Base-by-base conservation (phyloP, 1,140 invertebrate species). In the Drosophila eugracilis region DNA sequence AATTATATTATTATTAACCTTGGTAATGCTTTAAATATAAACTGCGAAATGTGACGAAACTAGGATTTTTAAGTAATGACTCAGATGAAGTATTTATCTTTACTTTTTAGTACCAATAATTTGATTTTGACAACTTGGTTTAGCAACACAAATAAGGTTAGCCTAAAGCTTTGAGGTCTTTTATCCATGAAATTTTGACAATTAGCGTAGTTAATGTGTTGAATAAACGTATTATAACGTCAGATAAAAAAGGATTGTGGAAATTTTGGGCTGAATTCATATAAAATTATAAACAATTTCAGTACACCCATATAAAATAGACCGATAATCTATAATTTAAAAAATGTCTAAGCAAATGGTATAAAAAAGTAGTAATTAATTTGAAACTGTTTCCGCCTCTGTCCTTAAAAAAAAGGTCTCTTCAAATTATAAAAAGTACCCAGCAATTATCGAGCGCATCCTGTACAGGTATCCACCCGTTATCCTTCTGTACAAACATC, bases 121-220 rank as follows among this genome's bases (percentile, higher is more conserved):
- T 58, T 19, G 4, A 36, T 24, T 14, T 26, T 17, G 12, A 53
- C 14, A n/a, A 21, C 52, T 14, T 28, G n/a, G 24, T 6, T 12
- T 4, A 2, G n/a, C 34, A 15, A n/a, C n/a, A 6, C 14, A 36
- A 41, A 41, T 3, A 19, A 19, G 19, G 39, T 42, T 26, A 17
- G 22, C n/a, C 12, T 24, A 54, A 53, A 34, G 15, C 47, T 14
- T 32, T 15, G 15, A 22, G 42, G 5, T n/a, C 10, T 30, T n/a
- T 5, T 17, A 4, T 30, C 3, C 21, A 53, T 3, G 0, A 22
- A 45, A 41, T n/a, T 5, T 10, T 0, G 1, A 4, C 17, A 30
- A 53, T 53, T 58, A 65, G n/a, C 22, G 17, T 9, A 28, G 10
- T 9, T 47, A 6, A 17, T n/a, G 47, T 22, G 6, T n/a, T 5